Percentiles rank a stretch among this genome's conserved stretches.
phyloP scores from a whole-genome alignment of 2,888 invertebrate genomes.

The Teinopalpus imperialis region DNA sequence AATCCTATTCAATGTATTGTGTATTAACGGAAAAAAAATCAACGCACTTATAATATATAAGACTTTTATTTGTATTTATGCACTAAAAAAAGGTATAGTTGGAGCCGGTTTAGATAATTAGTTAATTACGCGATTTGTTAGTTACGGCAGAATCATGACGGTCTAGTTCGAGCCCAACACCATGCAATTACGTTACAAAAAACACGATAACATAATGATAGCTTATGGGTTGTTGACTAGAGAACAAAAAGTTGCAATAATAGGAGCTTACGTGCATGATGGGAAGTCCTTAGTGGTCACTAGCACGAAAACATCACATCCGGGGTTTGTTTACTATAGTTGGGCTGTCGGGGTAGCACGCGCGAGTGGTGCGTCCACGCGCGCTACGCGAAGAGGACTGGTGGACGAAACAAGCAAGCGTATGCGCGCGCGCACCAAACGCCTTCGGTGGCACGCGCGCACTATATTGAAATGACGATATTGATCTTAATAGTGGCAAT shows the following conservation, averaged over 20 bases:
- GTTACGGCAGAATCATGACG: conserved; percentile 3
- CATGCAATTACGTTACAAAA: conserved; percentile 43
- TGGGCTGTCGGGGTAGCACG: conserved; percentile 35
- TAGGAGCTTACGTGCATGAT: conserved; percentile 75
- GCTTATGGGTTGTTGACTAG: conserved; percentile 23
- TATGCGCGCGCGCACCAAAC: conserved; percentile 33
- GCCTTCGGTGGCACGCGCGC: conserved; percentile 25
- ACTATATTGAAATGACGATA: conserved; percentile 11
- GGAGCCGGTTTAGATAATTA: conserved; percentile 10
- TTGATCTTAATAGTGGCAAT: background rate
- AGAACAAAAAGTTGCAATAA: conserved; percentile 26
- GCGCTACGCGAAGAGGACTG: conserved; percentile 53
- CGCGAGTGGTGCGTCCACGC: conserved; percentile 42
- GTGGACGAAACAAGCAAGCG: conserved; percentile 29
- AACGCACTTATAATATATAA: background rate
- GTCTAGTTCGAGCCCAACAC: conserved; percentile 11
- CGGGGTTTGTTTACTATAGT: conserved; percentile 43
- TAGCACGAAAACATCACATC: conserved; percentile 64
- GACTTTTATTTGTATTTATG: background rate
- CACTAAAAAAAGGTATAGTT: background rate
- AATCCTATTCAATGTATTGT: conserved; percentile 7
- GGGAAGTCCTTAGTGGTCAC: conserved; percentile 50
- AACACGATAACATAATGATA: conserved; percentile 19
- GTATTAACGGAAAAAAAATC: conserved; percentile 1
- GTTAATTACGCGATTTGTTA: conserved; percentile 16